Percentiles rank a stretch among this genome's conserved stretches.
Conservation (phyloP, 2,113 vertebrate genomes). For the Campylorhamphus procurvoides region DNA sequence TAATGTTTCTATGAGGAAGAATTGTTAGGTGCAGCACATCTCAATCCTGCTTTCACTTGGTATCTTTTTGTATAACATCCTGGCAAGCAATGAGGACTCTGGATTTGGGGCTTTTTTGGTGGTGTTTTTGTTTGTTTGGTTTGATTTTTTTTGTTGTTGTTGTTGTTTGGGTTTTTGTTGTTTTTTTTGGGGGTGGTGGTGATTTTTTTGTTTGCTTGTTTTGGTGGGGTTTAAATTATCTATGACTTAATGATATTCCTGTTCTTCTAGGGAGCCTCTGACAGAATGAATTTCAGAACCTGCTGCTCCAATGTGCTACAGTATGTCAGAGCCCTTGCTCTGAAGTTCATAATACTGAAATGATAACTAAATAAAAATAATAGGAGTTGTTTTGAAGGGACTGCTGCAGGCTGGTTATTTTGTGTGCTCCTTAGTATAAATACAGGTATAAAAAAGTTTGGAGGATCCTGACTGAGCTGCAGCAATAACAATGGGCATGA, state of each 20-base stretch:
- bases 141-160: background rate
- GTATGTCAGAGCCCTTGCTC: background rate
- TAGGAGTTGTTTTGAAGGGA: background rate
- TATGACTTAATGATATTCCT: background rate
- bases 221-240: background rate
- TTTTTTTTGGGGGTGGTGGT: background rate
- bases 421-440: background rate
- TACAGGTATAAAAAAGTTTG: conserved; percentile 8
- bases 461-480: conserved; percentile 16
- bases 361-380: conserved; percentile 9
- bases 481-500: background rate
- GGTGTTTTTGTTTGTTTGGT: too few species aligned
- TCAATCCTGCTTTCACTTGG: background rate
- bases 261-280: background rate
- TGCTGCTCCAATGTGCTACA: background rate
- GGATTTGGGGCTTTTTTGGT: background rate
- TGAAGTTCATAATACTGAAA: background rate
- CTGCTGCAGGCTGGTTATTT: background rate
- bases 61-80: background rate
- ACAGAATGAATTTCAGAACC: conserved; percentile 2
- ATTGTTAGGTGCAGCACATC: background rate
- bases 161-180: background rate
- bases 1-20: background rate
- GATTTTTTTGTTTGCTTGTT: background rate
- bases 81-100: background rate